Evolutionary conservation across 2,888 invertebrate species (phyloP).

Genomic region (Drosophila niveifrons): DNA sequence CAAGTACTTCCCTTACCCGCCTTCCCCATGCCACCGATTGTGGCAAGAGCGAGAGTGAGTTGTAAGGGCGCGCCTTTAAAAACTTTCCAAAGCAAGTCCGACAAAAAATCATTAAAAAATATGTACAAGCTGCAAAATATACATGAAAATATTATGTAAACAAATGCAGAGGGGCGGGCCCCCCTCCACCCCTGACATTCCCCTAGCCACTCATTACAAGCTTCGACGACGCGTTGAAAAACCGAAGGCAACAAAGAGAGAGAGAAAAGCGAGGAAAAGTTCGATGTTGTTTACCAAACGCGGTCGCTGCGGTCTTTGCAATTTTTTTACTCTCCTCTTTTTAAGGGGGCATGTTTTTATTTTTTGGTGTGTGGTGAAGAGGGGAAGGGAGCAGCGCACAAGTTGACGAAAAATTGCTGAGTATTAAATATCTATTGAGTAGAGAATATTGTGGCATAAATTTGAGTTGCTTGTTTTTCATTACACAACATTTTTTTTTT

Average conservation of each 20-base stretch:
- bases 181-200: background rate
- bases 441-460: constrained; percentile 54
- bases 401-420: constrained; percentile 54
- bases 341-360: background rate
- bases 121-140: constrained; percentile 67
- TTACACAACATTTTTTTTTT: constrained; percentile 58
- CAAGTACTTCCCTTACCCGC: background rate
- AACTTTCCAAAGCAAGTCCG: constrained; percentile 46
- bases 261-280: constrained; percentile 41
- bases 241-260: constrained; percentile 7
- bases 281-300: constrained; percentile 52
- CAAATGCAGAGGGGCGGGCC: constrained; percentile 50
- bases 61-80: constrained; percentile 68
- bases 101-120: constrained; percentile 68
- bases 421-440: constrained; percentile 78
- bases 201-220: constrained; percentile 64
- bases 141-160: constrained; percentile 73
- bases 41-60: constrained; percentile 44
- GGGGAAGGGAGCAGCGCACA: background rate
- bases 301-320: constrained; percentile 34
- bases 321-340: constrained; percentile 9
- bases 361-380: background rate
- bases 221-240: constrained; percentile 37
- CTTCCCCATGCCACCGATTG: background rate
- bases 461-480: constrained; percentile 67